Evolutionary conservation across 1,140 invertebrate genomes (phyloP), one percentile per base, ranked within the genome.

Genomic region (Ridgeia piscesae): DNA sequence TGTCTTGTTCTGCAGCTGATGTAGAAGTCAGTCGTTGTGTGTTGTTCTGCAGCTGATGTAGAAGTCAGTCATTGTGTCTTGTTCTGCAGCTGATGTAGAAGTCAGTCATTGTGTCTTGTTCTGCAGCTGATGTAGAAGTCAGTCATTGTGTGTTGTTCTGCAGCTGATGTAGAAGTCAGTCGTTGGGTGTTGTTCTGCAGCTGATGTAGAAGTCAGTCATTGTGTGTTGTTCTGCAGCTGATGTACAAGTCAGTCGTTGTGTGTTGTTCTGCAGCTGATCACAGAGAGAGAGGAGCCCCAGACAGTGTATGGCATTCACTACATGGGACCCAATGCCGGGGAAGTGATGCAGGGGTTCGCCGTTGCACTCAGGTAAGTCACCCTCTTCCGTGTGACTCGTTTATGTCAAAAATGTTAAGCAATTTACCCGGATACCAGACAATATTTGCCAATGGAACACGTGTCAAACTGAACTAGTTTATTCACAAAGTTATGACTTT

Each of bases 281-380:
- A 91, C 42, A 2, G 35, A 91, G n/a, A 92, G 27, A 93, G 93
- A 34, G 4, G 35, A 35, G 33, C 9, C 91, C 31, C 91, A 91
- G 34, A 34, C 31, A 42, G 97, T 99, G 34, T 95, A 99, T 90
- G 99, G 99, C 8, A 97, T 99, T 95, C 99, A 99, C 96, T 98
- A 99, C 95, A 96, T 99, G 91, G 98, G 99, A 31, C 99, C 99
- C 1, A 97, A 98, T 95, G 99, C 99, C 89, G 99, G 99, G 21
- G 99, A 99, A 97, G 97, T 99, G 77, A 98, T 99, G 91, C 99
- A 99, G 97, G 99, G 98, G 93, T 99, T 99, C 96, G 97, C 98
- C 77, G 95, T 96, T 92, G 96, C 95, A 96, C 34, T 96, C n/a
- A 95, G 94, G 95, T 95, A 88, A 94, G 34, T 34, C 34, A 17